Percentiles rank a stretch among this genome's conserved stretches.
These are phyloP conservation scores for Drepanosiphum platanoidis DNA, from an alignment of 2,888 invertebrate genomes.

Conservation along the genomic window DNA sequence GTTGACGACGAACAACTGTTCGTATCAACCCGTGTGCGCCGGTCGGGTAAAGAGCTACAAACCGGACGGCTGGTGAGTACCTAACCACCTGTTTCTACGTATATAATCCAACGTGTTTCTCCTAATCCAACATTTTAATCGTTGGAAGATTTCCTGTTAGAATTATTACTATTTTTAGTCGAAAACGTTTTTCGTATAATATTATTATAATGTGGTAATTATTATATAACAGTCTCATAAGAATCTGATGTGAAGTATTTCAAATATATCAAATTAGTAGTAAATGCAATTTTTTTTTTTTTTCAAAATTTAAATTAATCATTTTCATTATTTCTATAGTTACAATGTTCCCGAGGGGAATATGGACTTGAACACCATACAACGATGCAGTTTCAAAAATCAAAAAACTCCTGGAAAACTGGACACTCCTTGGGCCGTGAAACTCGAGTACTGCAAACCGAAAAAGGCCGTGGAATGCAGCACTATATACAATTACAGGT, in stretches of 20 bases:
- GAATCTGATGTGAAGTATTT: too few species aligned
- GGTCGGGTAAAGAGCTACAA: background rate
- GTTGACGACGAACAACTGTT: slow-evolving; percentile 18
- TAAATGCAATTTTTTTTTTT: background rate
- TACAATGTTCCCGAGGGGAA: background rate
- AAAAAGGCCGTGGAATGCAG: background rate
- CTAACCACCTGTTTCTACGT: too few species aligned
- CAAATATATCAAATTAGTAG: background rate
- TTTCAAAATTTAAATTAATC: too few species aligned
- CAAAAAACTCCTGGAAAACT: background rate
- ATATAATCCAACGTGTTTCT: too few species aligned
- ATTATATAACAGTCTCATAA: too few species aligned
- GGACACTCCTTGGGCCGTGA: background rate
- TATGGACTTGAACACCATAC: slow-evolving; percentile 8
- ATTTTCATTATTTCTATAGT: too few species aligned
- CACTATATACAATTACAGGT: slow-evolving; percentile 16
- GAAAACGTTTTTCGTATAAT: too few species aligned
- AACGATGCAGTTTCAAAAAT: background rate
- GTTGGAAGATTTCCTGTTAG: too few species aligned
- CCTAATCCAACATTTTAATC: too few species aligned
- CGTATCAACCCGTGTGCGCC: background rate
- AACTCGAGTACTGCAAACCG: background rate
- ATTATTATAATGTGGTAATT: too few species aligned
- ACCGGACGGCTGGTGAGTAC: background rate
- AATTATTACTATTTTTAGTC: too few species aligned